Base-by-base conservation (phyloP, 2,113 vertebrate species). In the Silurus glanis region DNA sequence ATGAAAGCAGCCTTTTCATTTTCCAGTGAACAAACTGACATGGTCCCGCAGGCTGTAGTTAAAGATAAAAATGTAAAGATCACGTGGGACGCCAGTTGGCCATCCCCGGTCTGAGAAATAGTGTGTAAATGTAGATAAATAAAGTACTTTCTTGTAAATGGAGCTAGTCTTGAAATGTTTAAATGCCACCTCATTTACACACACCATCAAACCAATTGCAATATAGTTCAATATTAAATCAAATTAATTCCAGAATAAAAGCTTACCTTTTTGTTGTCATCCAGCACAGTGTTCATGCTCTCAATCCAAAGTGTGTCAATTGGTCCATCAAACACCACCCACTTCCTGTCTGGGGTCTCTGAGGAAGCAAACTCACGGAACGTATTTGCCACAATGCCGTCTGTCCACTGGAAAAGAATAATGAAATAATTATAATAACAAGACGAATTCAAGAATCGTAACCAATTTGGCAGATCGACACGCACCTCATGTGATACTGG, bases 241-340 rank as follows among this genome's bases (percentile, higher is more conserved):
- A 55, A 78, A 78, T 47, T 21, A 80, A 76, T 28, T 64, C 7
- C 9, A 72, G 21, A 47, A 1, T 56, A 51, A 59, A 83, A 79
- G 59, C 83, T 85, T 93, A 97, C 98, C 96, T 99, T 99, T 95
- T 98, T 99, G 93, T 99, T 99, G 93, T 99, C 98, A 91, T 99
- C 98, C 88, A 99, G 92, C n/a, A 99, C 98, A 0, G 98, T 99
- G 93, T 99, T 99, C 98, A 99, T 98, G 92, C 97, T 99, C 86
- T 99, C 98, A 93, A 99, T 99, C 98, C 98, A 99, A 80, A 99
- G 92, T 0, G 97, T 99, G 82, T 99, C 98, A 84, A 99, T 97
- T 55, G 98, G 98, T 62, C 98, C 98, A 89, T 99, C 98, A 90
- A 99, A 99, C 89, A 99, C 95, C 87, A 99, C 97, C 98, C 98